Evolutionary conservation across 2,113 vertebrate species (phyloP), one percentile per base, ranked within the genome.

Genomic region (Anseranas semipalmata): DNA sequence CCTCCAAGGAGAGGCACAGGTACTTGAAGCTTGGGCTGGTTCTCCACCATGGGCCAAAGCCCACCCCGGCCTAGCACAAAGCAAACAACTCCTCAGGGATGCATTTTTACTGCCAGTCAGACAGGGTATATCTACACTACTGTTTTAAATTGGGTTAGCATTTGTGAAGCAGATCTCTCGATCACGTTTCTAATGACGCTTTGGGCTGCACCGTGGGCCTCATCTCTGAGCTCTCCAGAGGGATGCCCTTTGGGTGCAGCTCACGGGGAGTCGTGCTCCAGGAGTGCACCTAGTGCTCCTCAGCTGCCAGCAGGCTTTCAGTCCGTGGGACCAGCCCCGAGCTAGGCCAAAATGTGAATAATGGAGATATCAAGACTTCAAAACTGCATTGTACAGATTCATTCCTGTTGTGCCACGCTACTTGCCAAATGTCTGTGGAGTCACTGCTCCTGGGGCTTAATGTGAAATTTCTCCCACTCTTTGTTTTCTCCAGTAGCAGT

Each of bases 341-440:
- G 15, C 48, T 60, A 19, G n/a, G 50, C 19, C 33, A 41, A 77
- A 79, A 45, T 12, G 30, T 43, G 62, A 72, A 21, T 28, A 55
- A 84, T 6, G 3, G 27, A 79, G 66, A 18, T 16, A 48, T 1
- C 19, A 9, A 37, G 30, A 18, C 27, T 55, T 58, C n/a, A 66
- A 17, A 86, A 53, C 30, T 72, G 48, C 30, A 11, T n/a, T 14
- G 22, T 43, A 48, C 2, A 4, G 48, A 43, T 37, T 37, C 2
- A 73, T 5, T 15, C 17, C 33, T 30, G 0, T 17, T 41, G n/a
- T 15, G 15, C 32, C 50, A n/a, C 5, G 1, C 3, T 2, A 9
- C n/a, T 7, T 12, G 18, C 21, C 55, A 91, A 39, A 20, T 33
- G 8, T 35, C 27, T 0, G 2, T 10, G 3, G 58, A 82, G 41